Conservation (phyloP, 2,888 invertebrate genomes). For the Nephrotoma flavescens region DNA sequence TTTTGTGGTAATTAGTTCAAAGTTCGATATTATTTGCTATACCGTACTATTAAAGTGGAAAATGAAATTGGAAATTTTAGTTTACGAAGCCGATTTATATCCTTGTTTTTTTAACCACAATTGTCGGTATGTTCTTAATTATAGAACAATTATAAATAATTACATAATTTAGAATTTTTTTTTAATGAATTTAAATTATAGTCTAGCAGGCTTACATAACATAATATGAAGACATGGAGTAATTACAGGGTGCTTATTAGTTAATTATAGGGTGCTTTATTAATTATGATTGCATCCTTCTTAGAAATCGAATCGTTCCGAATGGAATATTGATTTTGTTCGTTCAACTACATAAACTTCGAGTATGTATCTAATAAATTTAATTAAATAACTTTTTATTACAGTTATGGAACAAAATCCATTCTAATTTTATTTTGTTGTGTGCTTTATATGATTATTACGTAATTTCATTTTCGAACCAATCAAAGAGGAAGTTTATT, state of each 20-base stretch:
- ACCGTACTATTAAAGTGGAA: too few relatives aligned
- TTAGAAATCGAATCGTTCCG: neutral
- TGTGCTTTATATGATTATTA: neutral
- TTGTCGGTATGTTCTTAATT: too few relatives aligned
- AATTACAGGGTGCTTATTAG: neutral
- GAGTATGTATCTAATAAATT: neutral
- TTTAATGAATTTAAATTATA: neutral
- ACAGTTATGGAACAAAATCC: neutral
- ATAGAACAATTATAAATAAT: neutral
- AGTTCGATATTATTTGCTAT: too few relatives aligned
- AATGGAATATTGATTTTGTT: neutral
- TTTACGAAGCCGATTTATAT: too few relatives aligned
- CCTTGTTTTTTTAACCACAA: too few relatives aligned
- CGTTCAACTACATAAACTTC: neutral
- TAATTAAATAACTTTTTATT: neutral
- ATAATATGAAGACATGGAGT: neutral
- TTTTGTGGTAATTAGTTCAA: too few relatives aligned
- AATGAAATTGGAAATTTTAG: too few relatives aligned
- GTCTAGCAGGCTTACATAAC: neutral
- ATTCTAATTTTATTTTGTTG: neutral
- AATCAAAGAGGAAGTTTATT: neutral
- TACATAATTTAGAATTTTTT: neutral
- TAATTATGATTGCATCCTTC: too few relatives aligned
- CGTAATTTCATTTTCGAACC: neutral
- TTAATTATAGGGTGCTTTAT: too few relatives aligned